These are phyloP conservation scores for Pagetopsis macropterus DNA, from an alignment of 2,797 vertebrate species.

Conservation along the genomic window DNA sequence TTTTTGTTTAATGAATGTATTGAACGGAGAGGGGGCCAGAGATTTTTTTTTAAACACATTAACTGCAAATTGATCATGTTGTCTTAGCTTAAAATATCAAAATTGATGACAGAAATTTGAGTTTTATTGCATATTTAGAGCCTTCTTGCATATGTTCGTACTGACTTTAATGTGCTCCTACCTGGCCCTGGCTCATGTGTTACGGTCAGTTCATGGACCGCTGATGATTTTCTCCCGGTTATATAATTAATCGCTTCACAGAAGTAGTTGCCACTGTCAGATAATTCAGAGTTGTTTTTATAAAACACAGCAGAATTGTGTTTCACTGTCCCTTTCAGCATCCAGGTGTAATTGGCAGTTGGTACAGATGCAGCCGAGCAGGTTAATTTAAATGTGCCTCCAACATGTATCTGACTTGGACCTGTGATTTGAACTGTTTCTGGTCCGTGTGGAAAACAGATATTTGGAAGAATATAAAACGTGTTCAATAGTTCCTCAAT, in stretches of 20 bases:
- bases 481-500: background rate
- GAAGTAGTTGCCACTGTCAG: slow-evolving; percentile 52
- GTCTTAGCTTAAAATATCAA: too few relatives aligned
- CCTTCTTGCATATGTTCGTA: too few relatives aligned
- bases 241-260: slow-evolving; percentile 50
- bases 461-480: background rate
- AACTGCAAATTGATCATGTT: too few relatives aligned
- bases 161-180: too few relatives aligned
- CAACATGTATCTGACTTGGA: background rate
- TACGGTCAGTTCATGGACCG: background rate
- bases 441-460: slow-evolving; percentile 72
- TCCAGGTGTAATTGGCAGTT: slow-evolving; percentile 58
- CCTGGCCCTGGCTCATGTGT: too few relatives aligned
- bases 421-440: slow-evolving; percentile 55
- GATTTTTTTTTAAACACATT: too few relatives aligned
- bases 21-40: too few relatives aligned
- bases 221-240: slow-evolving; percentile 16
- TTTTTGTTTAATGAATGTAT: too few relatives aligned
- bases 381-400: slow-evolving; percentile 11
- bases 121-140: too few relatives aligned
- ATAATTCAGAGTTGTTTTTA: background rate
- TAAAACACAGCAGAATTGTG: slow-evolving; percentile 4
- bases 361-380: slow-evolving; percentile 64
- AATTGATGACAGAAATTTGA: too few relatives aligned
- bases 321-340: slow-evolving; percentile 32